phyloP scores from a whole-genome alignment of 2,797 vertebrate genomes.

The Bradypodion ventrale region DNA sequence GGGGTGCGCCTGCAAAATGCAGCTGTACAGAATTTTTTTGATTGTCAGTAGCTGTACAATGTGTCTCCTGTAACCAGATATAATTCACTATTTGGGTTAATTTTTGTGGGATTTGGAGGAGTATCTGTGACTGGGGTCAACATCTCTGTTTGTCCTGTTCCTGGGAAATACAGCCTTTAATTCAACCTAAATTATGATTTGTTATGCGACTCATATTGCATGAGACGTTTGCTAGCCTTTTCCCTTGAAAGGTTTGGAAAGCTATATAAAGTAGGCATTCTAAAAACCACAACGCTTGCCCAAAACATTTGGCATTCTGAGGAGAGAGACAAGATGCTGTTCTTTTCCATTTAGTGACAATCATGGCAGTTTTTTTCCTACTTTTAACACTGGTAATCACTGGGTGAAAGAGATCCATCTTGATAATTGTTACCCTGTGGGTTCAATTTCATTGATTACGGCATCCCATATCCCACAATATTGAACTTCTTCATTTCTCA shows the following conservation, averaged over 20 bases:
- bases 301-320: not conserved
- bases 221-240: not conserved
- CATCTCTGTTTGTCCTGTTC: not conserved
- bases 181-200: not conserved
- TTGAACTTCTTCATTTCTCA: too few relatives aligned
- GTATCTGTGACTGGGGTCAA: not conserved
- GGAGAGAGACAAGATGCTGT: not conserved
- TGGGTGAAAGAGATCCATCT: not conserved
- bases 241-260: not conserved
- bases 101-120: not conserved
- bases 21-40: not conserved
- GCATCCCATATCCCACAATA: too few relatives aligned
- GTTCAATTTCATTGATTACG: not conserved
- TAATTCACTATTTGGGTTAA: not conserved
- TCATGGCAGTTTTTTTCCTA: too few relatives aligned
- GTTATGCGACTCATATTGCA: not conserved
- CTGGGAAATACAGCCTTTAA: not conserved
- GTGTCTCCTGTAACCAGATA: not conserved
- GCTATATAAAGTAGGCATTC: not conserved
- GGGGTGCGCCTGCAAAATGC: too few relatives aligned
- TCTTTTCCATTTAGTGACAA: too few relatives aligned
- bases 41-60: not conserved
- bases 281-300: not conserved
- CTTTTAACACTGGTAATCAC: not conserved
- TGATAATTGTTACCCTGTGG: not conserved